Evolutionary conservation across 2,797 vertebrate genomes (phyloP).

Genomic region (Heteromormyrus szaboi): DNA sequence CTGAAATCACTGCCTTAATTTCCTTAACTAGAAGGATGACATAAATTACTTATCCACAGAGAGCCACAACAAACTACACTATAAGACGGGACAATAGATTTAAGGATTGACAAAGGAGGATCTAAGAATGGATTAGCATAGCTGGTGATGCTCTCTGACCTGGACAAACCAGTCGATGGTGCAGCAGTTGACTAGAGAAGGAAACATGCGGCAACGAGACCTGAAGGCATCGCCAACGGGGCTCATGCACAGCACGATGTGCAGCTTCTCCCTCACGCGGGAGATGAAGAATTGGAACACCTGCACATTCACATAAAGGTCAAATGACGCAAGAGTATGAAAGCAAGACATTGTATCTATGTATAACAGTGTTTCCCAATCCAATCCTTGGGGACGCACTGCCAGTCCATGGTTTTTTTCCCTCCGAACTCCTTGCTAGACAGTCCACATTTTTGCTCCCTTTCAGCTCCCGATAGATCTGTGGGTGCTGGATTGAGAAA

Average conservation of each 20-base stretch:
- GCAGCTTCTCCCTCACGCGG: conserved; percentile 72
- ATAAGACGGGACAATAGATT: not conserved
- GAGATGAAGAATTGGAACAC: conserved; percentile 78
- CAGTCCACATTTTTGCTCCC: not conserved
- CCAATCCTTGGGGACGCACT: not conserved
- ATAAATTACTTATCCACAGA: not conserved
- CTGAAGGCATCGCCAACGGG: conserved; percentile 76
- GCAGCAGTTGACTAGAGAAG: conserved; percentile 79
- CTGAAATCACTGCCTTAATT: not conserved
- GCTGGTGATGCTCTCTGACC: conserved; percentile 46
- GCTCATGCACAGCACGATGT: conserved; percentile 79
- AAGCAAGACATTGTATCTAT: not conserved
- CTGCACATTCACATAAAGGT: conserved; percentile 38
- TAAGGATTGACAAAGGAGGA: not conserved
- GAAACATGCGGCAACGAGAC: conserved; percentile 77
- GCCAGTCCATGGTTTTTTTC: not conserved
- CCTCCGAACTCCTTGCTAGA: not conserved
- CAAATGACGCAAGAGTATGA: not conserved
- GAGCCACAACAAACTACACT: not conserved
- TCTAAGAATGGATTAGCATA: not conserved
- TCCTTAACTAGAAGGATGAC: not conserved
- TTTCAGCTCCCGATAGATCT: not conserved
- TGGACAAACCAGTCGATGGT: conserved; percentile 82
- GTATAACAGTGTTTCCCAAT: not conserved
- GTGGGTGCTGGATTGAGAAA: not conserved